Base-by-base conservation (phyloP, 2,888 invertebrate genomes). In the Julus scanicus region DNA sequence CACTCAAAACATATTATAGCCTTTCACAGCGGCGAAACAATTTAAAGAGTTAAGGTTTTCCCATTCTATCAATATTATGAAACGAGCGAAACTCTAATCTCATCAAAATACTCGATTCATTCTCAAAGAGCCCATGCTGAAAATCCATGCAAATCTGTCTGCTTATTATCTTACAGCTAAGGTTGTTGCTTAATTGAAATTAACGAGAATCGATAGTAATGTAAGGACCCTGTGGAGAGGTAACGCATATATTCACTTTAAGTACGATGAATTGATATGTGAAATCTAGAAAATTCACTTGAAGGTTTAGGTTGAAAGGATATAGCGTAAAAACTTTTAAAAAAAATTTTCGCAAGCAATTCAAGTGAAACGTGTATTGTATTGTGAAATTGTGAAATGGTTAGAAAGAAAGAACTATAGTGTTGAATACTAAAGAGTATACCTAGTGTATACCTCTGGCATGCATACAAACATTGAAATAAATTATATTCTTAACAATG, bases 141-240 rank as follows among this genome's bases (percentile, higher is more conserved):
- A 71, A 71, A 29, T n/a, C 71, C n/a, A 71, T 71, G 71, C 71
- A 71, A 71, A 71, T 71, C 71, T n/a, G 29, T 20, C 71, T 9
- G 71, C 29, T 20, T 29, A 71, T 71, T 29, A 71, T 71, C 71
- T 71, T 71, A 71, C 20, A 71, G 29, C 71, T 71, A 11, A 20
- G 9, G 11, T 71, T 71, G 71, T 71, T 29, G 8, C 71, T 71
- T 71, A 71, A 71, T 71, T 71, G 71, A 71, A 71, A 71, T 71
- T 71, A 71, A 71, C 71, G 71, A 71, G 71, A 71, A 71, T 71
- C 71, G 71, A 71, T 71, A 11, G 71, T 20, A n/a, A 71, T 29
- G 44, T 9, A 29, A 71, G n/a, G 71, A 6, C 71, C 71, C 29
- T 6, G 71, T 11, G 29, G 9, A 71, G 29, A 71, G 20, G 29